A percentile compares a stretch with the other conserved stretches of the same genome.
Conservation (phyloP, 2,797 vertebrate genomes). For the Microchirus variegatus region DNA sequence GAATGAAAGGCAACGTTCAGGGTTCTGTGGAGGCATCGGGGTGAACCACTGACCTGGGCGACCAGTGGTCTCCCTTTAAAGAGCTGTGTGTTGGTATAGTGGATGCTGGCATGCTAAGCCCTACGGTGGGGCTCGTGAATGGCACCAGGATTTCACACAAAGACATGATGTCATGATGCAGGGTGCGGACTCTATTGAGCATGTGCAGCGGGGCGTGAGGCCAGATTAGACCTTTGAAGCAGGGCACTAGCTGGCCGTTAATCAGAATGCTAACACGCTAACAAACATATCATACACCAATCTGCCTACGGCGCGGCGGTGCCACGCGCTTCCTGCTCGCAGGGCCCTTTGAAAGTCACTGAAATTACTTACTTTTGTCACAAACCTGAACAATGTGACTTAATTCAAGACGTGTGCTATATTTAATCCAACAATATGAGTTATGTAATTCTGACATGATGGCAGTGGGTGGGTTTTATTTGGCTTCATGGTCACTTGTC, state of each 20-base stretch:
- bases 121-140: conserved; percentile 79
- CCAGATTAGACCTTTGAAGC: conserved; percentile 86
- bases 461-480: conserved; percentile 45
- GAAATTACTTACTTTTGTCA: conserved; percentile 47
- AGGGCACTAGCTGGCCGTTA: conserved; percentile 80
- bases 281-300: conserved; percentile 90
- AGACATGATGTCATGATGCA: conserved; percentile 93
- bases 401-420: conserved; percentile 22
- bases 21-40: conserved; percentile 57
- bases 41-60: conserved; percentile 62
- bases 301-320: conserved; percentile 80
- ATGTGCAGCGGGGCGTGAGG: conserved; percentile 88
- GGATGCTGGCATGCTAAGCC: conserved; percentile 80
- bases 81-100: conserved; percentile 77
- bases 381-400: conserved; percentile 31
- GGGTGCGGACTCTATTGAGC: conserved; percentile 86
- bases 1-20: conserved; percentile 59
- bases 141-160: conserved; percentile 88
- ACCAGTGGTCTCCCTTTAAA: conserved; percentile 78
- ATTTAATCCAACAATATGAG: conserved; percentile 44
- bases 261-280: conserved; percentile 84
- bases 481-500: conserved; percentile 27
- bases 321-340: conserved; percentile 74
- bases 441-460: conserved; percentile 26
- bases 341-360: conserved; percentile 57